Base-by-base conservation (phyloP, 2,113 vertebrate species). In the Monopterus albus region DNA sequence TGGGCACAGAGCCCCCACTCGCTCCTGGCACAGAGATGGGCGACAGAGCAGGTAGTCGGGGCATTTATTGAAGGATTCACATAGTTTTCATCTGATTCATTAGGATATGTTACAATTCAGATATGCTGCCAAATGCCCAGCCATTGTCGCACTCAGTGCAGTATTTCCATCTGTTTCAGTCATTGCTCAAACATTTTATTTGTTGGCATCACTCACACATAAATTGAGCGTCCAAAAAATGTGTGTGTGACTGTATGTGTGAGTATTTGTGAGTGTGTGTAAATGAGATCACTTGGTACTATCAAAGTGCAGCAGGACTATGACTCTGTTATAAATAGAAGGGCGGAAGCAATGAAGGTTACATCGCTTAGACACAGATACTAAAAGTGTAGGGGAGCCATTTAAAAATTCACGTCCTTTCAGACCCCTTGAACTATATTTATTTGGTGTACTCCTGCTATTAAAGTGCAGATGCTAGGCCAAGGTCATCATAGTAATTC, bases 251-350 rank as follows among this genome's bases (percentile, higher is more conserved):
- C 72, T 52, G 40, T n/a, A n/a, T 6, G 43, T 38, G 53, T 57
- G 58, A 2, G 67, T 31, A 77, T 70, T 73, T 31, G 69, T 10
- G 38, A 63, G 78, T 64, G 88, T 90, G 87, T 89, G 87, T 89
- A 86, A 87, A 90, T 91, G 87, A 89, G 88, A 87, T 86, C 83
- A 84, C 86, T 89, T 89, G 89, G 83, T 89, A 88, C 84, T 89
- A 90, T 91, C 89, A 88, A 79, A 88, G 86, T 86, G 83, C 91
- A 89, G 79, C 78, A 82, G 87, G 84, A 89, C 88, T 89, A 89
- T 91, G 89, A 87, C 91, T 89, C 85, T 64, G 79, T 90, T 92
- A 92, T 84, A 88, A 91, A 92, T 92, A 92, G 91, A 85, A 76
- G 74, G 58, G 81, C 89, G 91, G 91, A 91, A 92, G 87, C 88